phyloP scores from a whole-genome alignment of 2,113 vertebrate species.

The Anarhynchus alexandrinus region DNA sequence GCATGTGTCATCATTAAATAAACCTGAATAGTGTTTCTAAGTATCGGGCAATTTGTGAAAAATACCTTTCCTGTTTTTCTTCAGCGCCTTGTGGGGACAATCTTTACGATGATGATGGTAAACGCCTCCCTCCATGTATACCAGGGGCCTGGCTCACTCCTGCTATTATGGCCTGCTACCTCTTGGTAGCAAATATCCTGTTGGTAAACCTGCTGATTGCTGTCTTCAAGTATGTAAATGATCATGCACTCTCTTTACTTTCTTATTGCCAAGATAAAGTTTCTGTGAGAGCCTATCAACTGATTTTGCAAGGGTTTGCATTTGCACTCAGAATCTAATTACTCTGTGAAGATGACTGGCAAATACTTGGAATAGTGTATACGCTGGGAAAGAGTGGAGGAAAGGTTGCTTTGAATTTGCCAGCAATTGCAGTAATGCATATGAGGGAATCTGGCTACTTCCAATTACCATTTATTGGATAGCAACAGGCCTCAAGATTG shows the following conservation, averaged over 20 bases:
- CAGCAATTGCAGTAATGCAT: neutral
- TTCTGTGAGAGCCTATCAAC: neutral
- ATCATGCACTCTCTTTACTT: neutral
- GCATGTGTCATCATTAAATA: neutral
- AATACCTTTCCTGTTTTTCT: neutral
- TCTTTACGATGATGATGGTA: constrained; percentile 94
- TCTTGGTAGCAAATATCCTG: constrained; percentile 96
- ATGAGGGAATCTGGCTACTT: neutral
- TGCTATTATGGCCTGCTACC: constrained; percentile 97
- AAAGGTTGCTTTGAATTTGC: neutral
- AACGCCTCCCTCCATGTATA: constrained; percentile 94
- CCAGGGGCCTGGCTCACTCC: constrained; percentile 98
- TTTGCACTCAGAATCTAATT: neutral
- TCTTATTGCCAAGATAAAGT: neutral
- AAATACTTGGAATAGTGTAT: neutral
- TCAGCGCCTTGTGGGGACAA: constrained; percentile 97
- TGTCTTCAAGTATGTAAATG: constrained; percentile 89
- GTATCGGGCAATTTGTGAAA: neutral
- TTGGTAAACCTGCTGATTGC: constrained; percentile 97
- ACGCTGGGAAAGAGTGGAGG: neutral
- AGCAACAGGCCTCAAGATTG: neutral
- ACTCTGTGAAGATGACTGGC: neutral
- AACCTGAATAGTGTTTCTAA: neutral
- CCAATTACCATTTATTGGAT: neutral
- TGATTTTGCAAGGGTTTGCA: neutral